A percentile compares a stretch with the other conserved stretches of the same genome.
These are phyloP conservation scores for Peromyscus polionotus DNA, from an alignment of 2,113 vertebrate species.

Conservation along the genomic window DNA sequence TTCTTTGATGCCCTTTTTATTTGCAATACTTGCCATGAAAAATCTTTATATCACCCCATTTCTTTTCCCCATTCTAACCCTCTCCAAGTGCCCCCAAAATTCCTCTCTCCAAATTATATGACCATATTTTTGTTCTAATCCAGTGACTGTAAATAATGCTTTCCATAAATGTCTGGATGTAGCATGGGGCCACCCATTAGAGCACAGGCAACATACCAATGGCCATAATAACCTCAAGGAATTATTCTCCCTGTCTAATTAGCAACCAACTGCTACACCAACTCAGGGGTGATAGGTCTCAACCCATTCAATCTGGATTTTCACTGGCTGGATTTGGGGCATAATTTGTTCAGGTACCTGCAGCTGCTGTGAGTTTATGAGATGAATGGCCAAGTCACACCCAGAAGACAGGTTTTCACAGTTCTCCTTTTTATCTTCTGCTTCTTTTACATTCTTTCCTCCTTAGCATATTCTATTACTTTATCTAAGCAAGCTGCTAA, in stretches of 20 bases:
- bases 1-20: neutral
- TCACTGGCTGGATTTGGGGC: neutral
- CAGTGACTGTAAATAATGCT: neutral
- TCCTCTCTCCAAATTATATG: neutral
- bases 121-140: too few species aligned
- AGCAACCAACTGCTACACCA: too few species aligned
- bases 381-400: neutral
- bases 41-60: neutral
- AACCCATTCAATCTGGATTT: too few species aligned
- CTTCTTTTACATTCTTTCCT: too few species aligned
- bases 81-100: neutral
- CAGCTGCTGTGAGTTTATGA: too few species aligned
- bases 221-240: too few species aligned
- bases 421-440: neutral
- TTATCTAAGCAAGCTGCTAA: neutral
- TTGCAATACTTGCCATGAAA: neutral
- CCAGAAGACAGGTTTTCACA: neutral
- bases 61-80: neutral
- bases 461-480: neutral
- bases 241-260: neutral
- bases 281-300: accelerated
- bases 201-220: too few species aligned
- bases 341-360: neutral
- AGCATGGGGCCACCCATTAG: neutral
- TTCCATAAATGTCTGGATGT: too few species aligned